Conservation (phyloP, 2,113 vertebrate species). For the Antidorcas marsupialis region DNA sequence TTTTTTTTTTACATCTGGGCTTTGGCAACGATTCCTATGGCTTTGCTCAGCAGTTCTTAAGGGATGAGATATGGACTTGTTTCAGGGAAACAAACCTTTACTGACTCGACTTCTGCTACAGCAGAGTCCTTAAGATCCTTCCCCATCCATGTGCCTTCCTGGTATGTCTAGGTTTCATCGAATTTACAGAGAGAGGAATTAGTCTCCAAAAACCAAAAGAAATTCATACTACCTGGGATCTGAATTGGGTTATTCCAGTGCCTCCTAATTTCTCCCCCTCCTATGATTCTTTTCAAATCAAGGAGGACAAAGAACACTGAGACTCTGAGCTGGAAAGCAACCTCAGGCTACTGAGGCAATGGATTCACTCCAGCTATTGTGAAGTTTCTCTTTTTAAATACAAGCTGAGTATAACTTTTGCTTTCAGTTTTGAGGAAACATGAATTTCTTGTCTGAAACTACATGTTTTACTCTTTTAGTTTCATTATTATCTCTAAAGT, state of each 20-base stretch:
- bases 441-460: not conserved
- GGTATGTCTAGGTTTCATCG: not conserved
- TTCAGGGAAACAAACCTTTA: conserved; percentile 26
- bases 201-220: not conserved
- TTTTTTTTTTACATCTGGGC: conserved; percentile 19
- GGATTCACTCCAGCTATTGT: not conserved
- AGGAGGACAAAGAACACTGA: not conserved
- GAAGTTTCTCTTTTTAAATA: not conserved
- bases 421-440: not conserved
- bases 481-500: not conserved
- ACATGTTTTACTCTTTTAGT: not conserved
- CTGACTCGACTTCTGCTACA: not conserved
- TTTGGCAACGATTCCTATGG: conserved; percentile 22
- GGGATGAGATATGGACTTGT: not conserved
- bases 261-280: not conserved
- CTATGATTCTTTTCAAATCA: not conserved
- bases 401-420: not conserved
- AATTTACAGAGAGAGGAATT: not conserved
- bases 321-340: not conserved
- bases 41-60: conserved; percentile 62
- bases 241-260: not conserved
- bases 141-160: not conserved
- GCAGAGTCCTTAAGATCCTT: not conserved
- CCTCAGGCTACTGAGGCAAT: not conserved
- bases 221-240: not conserved